A percentile compares a stretch with the other conserved stretches of the same genome.
Evolutionary conservation across 2,888 invertebrate genomes (phyloP).

Genomic region (Plagodis dolabraria): DNA sequence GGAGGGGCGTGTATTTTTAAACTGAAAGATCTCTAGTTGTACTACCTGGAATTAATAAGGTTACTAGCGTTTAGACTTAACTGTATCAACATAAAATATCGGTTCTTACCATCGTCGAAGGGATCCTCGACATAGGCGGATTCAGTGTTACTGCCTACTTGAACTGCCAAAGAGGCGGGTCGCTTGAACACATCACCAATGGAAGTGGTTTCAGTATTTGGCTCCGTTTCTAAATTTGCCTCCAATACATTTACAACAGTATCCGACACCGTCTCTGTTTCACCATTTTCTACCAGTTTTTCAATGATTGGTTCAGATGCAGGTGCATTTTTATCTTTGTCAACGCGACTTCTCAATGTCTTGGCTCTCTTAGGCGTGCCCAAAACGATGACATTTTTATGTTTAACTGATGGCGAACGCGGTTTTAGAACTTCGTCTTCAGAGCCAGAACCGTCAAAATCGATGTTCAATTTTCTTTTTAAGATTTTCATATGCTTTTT

Average conservation of each 20-base stretch:
- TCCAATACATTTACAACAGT: neutral
- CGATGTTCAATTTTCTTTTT: slow-evolving; percentile 61
- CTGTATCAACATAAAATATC: neutral
- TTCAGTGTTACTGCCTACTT: slow-evolving; percentile 53
- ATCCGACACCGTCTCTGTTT: neutral
- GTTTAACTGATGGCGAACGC: slow-evolving; percentile 14
- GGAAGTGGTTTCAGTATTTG: slow-evolving; percentile 2
- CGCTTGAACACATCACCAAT: slow-evolving; percentile 15
- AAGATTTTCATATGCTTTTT: slow-evolving; percentile 56
- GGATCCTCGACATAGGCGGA: slow-evolving; percentile 34
- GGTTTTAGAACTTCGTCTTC: slow-evolving; percentile 41
- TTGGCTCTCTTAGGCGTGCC: slow-evolving; percentile 49
- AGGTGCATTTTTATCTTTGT: neutral
- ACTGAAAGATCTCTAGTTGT: too few species aligned
- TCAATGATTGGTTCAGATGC: neutral
- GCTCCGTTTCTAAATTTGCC: slow-evolving; percentile 5
- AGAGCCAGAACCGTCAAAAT: slow-evolving; percentile 55
- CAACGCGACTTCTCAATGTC: slow-evolving; percentile 3
- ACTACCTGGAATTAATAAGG: too few species aligned
- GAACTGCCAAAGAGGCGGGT: slow-evolving; percentile 53
- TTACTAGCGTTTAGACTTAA: too few species aligned
- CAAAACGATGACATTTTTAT: slow-evolving; percentile 48
- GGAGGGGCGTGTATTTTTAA: too few species aligned
- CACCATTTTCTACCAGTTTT: neutral
- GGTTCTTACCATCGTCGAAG: slow-evolving; percentile 48